Base-by-base conservation (phyloP, 2,797 vertebrate species). In the Acropternis orthonyx region DNA sequence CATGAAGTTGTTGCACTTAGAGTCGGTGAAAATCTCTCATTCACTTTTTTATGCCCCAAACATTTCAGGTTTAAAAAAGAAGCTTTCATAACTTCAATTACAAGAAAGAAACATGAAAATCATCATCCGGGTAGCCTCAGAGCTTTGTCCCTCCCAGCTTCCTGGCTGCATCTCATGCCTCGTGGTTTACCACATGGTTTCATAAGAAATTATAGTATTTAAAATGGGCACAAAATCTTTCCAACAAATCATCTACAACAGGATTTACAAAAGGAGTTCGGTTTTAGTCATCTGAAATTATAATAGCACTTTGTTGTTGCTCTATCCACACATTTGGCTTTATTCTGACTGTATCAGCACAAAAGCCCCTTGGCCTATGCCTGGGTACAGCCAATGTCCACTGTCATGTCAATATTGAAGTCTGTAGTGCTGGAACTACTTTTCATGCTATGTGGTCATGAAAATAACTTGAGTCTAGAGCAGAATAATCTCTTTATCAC, bases 321-420 rank as follows among this genome's bases (percentile, higher is more conserved):
- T 61, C 28, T 68, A 41, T 37, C 18, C 46, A 61, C 15, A 34
- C 12, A 10, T 21, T 26, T 14, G 30, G 11, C 27, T 69, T 43
- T 80, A 27, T 10, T 76, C 19, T 3, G 2, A 20, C 14, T 67
- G 0, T 18, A 44, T 3, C 1, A 1, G 62, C 34, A 67, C 23
- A 34, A 15, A 23, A 46, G 66, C 21, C 30, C 46, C 21, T 32
- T 72, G 23, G 14, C 16, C 19, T 17, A 6, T 63, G 32, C 37
- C 74, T 87, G 28, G 26, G 18, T 41, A 24, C 18, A 82, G 36
- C 27, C 52, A 49, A 2, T 18, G 37, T 16, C 41, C 32, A 30
- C 21, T 7, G 11, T 18, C 24, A 22, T 24, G 15, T 8, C 37
- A 76, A 0, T 63, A 37, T 20, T 44, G 2, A 88, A 58, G 9